Evolutionary conservation across 2,888 invertebrate species (phyloP).

Genomic region (Napeogenes inachia): DNA sequence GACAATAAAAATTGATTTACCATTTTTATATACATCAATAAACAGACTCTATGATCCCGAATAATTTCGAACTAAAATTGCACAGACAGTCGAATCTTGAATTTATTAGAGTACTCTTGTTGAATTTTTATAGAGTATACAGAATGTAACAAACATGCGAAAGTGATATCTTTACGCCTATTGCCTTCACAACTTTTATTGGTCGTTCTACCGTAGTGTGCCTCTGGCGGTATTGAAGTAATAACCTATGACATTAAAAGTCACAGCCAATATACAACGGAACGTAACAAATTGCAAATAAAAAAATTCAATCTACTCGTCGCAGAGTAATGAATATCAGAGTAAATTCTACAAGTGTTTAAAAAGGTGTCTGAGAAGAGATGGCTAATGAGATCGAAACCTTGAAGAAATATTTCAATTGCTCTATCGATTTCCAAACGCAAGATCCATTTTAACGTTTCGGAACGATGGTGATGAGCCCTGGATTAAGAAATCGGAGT

Average conservation of each 20-base stretch:
- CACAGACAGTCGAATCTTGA: background rate
- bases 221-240: conserved; percentile 40
- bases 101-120: conserved; percentile 16
- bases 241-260: conserved; percentile 48
- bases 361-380: conserved; percentile 12
- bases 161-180: conserved; percentile 49
- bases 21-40: too few species aligned
- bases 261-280: conserved; percentile 31
- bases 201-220: conserved; percentile 36
- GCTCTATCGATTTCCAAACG: conserved; percentile 27
- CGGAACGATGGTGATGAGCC: conserved; percentile 28
- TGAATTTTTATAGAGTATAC: conserved; percentile 28
- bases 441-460: conserved; percentile 28
- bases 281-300: conserved; percentile 17
- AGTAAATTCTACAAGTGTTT: conserved; percentile 10
- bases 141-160: conserved; percentile 32
- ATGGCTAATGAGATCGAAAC: conserved; percentile 22
- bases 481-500: conserved; percentile 50
- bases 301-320: conserved; percentile 2
- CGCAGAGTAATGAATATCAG: background rate
- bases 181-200: conserved; percentile 51
- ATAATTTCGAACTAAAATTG: background rate
- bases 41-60: too few species aligned
- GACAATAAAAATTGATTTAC: too few species aligned
- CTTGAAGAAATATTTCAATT: conserved; percentile 28